Evolutionary conservation across 2,113 vertebrate species (phyloP), one percentile per base, ranked within the genome.

Genomic region (Garra rufa): DNA sequence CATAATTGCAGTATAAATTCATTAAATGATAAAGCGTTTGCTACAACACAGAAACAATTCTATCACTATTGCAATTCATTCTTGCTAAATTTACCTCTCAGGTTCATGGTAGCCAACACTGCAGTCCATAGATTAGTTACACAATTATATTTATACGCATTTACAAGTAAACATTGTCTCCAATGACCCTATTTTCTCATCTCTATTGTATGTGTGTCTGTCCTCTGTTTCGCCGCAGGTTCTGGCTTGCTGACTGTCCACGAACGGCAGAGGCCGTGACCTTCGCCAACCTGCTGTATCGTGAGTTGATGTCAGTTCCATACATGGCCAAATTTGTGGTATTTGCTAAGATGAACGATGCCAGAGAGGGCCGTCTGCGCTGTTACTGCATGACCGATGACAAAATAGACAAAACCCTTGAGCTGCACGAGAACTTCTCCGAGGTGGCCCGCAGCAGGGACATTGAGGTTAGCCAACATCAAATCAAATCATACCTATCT

Each of bases 301-400:
- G 95, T 78, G 98, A 99, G 92, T 93, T 99, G 34, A 96, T 96
- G 0, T 92, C 96, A 0, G 97, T 99, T 70, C 98, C 98, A 43
- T 99, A 99, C 87, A 99, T 99, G 96, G 98, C 97, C 89, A 99
- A 99, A 88, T 99, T 99, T 10, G 98, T 99, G 87, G 96, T 99
- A 75, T 99, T 99, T 65, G 98, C 98, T 85, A 99, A 99, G 89
- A 99, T 99, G 97, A 97, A 97, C 0, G 98, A 99, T 77, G 94
- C 92, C 0, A 94, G 97, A 9, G 98, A 99, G 80, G 98, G 97
- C 14, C 96, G 98, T 1, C 92, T 99, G 78, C 97, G 98, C 85
- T 99, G 98, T 91, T 99, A 99, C 94, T 99, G 98, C 91, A 98
- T 99, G 97, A 99, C 98, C 0, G 98, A 99, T 0, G 98, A 99